Evolutionary conservation across 2,797 vertebrate genomes (phyloP), one percentile per base, ranked within the genome.

Genomic region (Megaceryle alcyon): DNA sequence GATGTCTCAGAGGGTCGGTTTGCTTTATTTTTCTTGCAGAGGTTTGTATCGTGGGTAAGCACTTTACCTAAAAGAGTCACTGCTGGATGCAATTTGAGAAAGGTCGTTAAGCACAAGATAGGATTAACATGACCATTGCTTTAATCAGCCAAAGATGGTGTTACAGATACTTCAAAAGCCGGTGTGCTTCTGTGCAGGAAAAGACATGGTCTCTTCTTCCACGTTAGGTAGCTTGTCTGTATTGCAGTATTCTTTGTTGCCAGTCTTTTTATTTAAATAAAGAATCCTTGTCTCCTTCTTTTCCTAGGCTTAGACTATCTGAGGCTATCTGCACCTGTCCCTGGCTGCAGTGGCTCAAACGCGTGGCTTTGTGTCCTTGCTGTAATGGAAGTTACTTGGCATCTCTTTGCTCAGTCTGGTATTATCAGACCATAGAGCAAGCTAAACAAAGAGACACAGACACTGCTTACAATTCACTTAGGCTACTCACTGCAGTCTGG

Each of bases 51-150:
- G 3, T 22, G 70, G 33, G 16, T 79, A 71, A 88, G 66, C 37
- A n/a, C 15, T 23, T 75, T 61, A 41, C 77, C 76, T 44, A 61
- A 77, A 78, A 22, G 73, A 41, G 75, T 68, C 86, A 7, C 43
- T 76, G 70, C 72, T 76, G 82, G 93, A 92, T 94, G 86, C 88
- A 93, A 79, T 86, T 72, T 64, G 23, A 72, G 29, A 77, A 44
- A 92, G 71, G 79, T 95, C 94, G 64, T 95, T 90, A 95, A 72
- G 80, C 86, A 80, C 54, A 39, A 69, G 86, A n/a, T 68, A 44
- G 72, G 82, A 96, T 88, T 76, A 96, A 84, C 54, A 17, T 35
- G 82, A 96, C 39, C 71, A 31, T 68, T 92, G 41, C 59, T 51
- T 48, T 83, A 59, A 53, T 87, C 91, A 84, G 31, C 72, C 49